These are phyloP conservation scores for Sinopyrophorus schimmeli DNA, from an alignment of 2,888 invertebrate genomes.

Conservation along the genomic window DNA sequence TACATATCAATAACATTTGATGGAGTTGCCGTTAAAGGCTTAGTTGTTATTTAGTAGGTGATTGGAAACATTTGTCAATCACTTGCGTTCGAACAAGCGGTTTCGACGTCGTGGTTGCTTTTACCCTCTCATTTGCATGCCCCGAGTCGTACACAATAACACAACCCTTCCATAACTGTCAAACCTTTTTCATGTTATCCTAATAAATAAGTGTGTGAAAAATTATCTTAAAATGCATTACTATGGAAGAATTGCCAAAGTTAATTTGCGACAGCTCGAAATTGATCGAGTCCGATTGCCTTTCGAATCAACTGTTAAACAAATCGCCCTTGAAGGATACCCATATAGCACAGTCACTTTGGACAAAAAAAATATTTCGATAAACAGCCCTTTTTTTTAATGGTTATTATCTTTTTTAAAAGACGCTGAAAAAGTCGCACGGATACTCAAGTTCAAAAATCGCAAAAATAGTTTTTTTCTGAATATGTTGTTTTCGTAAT, in stretches of 20 bases:
- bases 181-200: conserved; percentile 30
- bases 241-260: conserved; percentile 7
- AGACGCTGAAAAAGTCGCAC: too few species aligned
- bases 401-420: too few species aligned
- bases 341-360: too few species aligned
- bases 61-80: conserved; percentile 34
- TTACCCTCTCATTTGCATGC: conserved; percentile 33
- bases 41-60: conserved; percentile 29
- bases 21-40: conserved; percentile 22
- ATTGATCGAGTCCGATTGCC: too few species aligned
- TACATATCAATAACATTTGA: conserved; percentile 31
- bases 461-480: too few species aligned
- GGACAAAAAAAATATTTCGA: conserved; percentile 7
- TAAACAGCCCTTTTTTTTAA: conserved; percentile 14
- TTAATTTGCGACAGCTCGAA: conserved; percentile 7
- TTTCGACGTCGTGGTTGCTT: conserved; percentile 29
- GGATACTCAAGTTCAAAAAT: too few species aligned
- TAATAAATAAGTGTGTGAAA: conserved; percentile 29
- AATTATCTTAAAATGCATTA: conserved; percentile 21
- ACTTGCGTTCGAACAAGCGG: conserved; percentile 27
- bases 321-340: too few species aligned
- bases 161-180: conserved; percentile 34
- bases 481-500: too few species aligned
- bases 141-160: conserved; percentile 29
- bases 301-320: too few species aligned